Base-by-base conservation (phyloP, 2,797 vertebrate species). In the Denticeps clupeoides region DNA sequence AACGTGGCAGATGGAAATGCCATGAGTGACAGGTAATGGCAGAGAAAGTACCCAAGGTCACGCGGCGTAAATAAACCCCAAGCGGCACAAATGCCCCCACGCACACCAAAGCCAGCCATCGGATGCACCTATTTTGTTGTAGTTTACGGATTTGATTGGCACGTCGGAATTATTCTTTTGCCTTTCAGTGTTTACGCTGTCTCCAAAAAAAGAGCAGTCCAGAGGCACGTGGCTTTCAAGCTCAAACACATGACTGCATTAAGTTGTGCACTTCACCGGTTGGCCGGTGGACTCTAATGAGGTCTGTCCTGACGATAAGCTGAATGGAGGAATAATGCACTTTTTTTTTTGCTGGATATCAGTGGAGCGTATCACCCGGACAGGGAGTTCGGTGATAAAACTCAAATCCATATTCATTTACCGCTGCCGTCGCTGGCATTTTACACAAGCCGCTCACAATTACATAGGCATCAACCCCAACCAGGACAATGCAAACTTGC, bases 11-110 rank as follows among this genome's bases (percentile, higher is more conserved):
- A 78, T 70, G 68, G 72, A 72, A 47, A 61, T 27, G 16, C 11
- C 64, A 63, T 72, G 68, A 75, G 63, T 71, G 73, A 75, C 70
- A 71, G 47, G 61, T 68, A 61, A 69, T 71, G 71, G 65, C 72
- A 71, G 60, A 60, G 59, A 66, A 65, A 19, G 31, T n/a, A 25
- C 29, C 45, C 53, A 49, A 73, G 72, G 71, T 77, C 74, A 74
- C 68, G 71, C 68, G 69, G 74, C 78, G 71, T 76, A 77, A 79
- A 75, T 76, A 73, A 47, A 74, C 59, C 16, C 42, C 5, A 13
- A 9, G 6, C 19, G 1, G 21, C 11, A 19, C 35, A 33, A 19
- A 23, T 40, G 9, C 6, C 41, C n/a, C 42, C 7, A 21, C 27
- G 19, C 32, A 5, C 37, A 5, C 7, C 2, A 10, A 33, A 13